Conservation (phyloP, 1,140 invertebrate species). For the Trachymyrmex cornetzi region DNA sequence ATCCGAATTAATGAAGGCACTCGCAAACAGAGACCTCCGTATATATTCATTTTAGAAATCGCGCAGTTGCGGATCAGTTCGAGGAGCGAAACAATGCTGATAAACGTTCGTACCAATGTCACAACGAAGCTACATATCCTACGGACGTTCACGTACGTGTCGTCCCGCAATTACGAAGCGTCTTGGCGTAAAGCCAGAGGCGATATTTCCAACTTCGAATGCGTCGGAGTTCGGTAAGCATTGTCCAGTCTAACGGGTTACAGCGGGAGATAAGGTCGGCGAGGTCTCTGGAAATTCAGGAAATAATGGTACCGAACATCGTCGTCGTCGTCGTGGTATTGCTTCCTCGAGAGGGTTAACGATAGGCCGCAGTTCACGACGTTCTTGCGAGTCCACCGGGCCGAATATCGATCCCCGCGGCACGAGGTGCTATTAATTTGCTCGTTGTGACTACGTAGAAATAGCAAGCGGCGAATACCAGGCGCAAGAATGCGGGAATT, state of each 20-base stretch:
- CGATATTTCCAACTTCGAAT: slow-evolving; percentile 76
- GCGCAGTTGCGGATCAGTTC: neutral
- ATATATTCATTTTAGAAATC: slow-evolving; percentile 31
- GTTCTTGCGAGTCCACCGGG: slow-evolving; percentile 53
- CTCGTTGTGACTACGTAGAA: slow-evolving; percentile 50
- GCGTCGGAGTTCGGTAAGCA: slow-evolving; percentile 75
- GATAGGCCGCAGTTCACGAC: slow-evolving; percentile 71
- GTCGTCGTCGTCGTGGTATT: slow-evolving; percentile 64
- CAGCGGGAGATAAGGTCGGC: slow-evolving; percentile 63
- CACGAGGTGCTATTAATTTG: slow-evolving; percentile 66
- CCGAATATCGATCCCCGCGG: slow-evolving; percentile 65
- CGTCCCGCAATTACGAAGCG: slow-evolving; percentile 80
- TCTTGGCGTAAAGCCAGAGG: slow-evolving; percentile 81
- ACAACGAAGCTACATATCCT: slow-evolving; percentile 17
- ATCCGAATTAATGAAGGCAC: neutral
- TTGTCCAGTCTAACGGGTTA: slow-evolving; percentile 80
- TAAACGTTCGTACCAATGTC: slow-evolving; percentile 76
- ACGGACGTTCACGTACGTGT: slow-evolving; percentile 45
- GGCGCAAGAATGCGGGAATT: slow-evolving; percentile 45
- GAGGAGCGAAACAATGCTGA: slow-evolving; percentile 79
- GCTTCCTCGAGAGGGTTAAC: slow-evolving; percentile 70
- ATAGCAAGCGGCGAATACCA: slow-evolving; percentile 49
- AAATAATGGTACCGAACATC: slow-evolving; percentile 78
- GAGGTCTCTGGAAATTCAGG: slow-evolving; percentile 82
- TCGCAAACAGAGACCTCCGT: neutral